Evolutionary conservation across 2,797 vertebrate genomes (phyloP).

Genomic region (Pantherophis vulpinus): DNA sequence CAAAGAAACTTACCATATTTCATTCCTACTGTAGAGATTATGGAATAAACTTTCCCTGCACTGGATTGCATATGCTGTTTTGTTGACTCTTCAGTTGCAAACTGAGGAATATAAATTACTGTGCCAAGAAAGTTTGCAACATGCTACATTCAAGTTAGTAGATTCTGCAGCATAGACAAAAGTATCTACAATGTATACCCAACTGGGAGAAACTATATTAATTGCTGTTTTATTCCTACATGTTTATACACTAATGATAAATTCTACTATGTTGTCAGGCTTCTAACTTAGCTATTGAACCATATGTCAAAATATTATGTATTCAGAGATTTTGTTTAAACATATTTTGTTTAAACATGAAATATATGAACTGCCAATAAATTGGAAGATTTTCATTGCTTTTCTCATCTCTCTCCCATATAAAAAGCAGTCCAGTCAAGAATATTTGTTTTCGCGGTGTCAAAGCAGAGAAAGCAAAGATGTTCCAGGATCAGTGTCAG

Average conservation of each 20-base stretch:
- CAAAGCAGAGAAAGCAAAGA: neutral
- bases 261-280: neutral
- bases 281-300: constrained; percentile 20
- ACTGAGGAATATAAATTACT: rapidly evolving
- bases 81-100: neutral
- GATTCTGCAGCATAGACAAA: neutral
- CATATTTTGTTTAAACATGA: neutral
- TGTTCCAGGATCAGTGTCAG: neutral
- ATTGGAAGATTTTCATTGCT: constrained; percentile 16
- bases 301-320: constrained; percentile 7
- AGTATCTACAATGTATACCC: neutral
- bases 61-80: neutral
- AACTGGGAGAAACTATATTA: constrained; percentile 7
- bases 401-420: neutral
- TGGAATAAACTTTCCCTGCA: neutral
- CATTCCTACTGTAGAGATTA: neutral
- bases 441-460: neutral
- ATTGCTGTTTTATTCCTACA: neutral
- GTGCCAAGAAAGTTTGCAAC: neutral
- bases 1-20: neutral
- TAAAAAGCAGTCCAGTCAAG: neutral
- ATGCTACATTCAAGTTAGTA: neutral
- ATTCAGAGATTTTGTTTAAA: constrained; percentile 11
- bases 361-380: constrained; percentile 19
- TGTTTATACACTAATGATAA: neutral